These are phyloP conservation scores for Aurelia aurita complex sp. Pacific DNA, from an alignment of 30 jellyfish, hydroid and myxozoan genomes.

Conservation along the genomic window DNA sequence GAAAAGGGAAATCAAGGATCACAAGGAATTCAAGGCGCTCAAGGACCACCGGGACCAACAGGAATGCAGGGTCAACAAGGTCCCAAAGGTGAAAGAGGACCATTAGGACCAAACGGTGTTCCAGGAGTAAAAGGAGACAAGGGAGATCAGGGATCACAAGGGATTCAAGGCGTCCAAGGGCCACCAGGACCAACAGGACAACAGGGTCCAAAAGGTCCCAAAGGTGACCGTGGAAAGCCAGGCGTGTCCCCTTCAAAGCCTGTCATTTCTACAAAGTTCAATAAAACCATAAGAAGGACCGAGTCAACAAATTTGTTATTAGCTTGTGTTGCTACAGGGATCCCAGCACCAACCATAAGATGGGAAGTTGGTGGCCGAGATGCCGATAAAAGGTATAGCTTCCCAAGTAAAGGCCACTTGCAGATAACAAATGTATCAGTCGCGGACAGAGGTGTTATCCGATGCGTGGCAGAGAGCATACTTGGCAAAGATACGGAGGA, in stretches of 20 bases:
- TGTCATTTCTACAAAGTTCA: background rate
- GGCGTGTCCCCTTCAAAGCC: background rate
- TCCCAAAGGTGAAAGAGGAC: too few species aligned
- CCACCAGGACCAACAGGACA: too few species aligned
- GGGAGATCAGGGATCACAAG: too few species aligned
- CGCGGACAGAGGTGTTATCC: background rate
- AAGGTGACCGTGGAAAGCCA: background rate
- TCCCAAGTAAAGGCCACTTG: background rate
- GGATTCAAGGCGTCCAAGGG: too few species aligned
- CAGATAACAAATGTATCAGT: background rate
- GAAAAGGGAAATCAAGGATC: background rate
- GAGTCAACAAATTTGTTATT: background rate
- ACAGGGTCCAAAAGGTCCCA: background rate
- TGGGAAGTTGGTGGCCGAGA: background rate
- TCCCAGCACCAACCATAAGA: background rate
- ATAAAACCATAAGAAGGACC: background rate
- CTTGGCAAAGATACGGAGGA: background rate
- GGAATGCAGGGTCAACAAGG: background rate
- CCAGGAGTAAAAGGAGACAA: too few species aligned
- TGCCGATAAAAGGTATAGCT: background rate
- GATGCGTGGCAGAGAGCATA: background rate
- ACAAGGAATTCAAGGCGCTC: background rate
- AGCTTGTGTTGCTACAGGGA: background rate
- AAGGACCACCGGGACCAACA: background rate
- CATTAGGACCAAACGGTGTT: too few species aligned